A percentile compares a stretch with the other conserved stretches of the same genome.
Conservation (phyloP, 2,888 invertebrate species). For the Drosophila diplacantha region DNA sequence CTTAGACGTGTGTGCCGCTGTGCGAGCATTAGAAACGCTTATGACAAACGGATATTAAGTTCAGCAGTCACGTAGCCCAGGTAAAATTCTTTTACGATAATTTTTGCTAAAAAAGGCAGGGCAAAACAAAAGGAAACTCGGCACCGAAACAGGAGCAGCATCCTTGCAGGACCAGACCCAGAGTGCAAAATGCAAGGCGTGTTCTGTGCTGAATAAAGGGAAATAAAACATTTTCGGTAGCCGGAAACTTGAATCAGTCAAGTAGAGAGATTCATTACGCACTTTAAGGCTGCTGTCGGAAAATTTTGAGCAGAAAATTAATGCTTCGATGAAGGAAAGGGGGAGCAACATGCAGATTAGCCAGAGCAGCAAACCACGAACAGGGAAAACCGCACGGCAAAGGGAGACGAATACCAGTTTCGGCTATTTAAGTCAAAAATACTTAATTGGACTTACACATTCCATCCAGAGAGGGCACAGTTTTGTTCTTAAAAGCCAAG, state of each 20-base stretch:
- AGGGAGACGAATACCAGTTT: not conserved
- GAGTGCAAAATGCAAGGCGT: slow-evolving; percentile 32
- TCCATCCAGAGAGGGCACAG: not conserved
- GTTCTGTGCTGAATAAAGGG: slow-evolving; percentile 4
- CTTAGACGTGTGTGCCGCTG: slow-evolving; percentile 20
- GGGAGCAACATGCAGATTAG: slow-evolving; percentile 12
- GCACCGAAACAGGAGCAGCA: slow-evolving; percentile 22
- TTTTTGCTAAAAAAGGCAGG: slow-evolving; percentile 51
- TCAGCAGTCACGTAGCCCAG: slow-evolving; percentile 75
- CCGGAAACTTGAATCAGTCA: slow-evolving; percentile 33
- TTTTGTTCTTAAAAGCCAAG: not conserved
- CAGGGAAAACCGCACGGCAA: slow-evolving; percentile 8
- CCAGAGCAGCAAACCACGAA: slow-evolving; percentile 3
- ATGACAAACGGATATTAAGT: slow-evolving; percentile 69
- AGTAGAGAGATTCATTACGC: slow-evolving; percentile 34
- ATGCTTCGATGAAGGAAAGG: not conserved
- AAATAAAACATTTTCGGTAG: slow-evolving; percentile 33
- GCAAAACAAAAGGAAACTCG: slow-evolving; percentile 23
- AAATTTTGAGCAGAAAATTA: slow-evolving; percentile 14
- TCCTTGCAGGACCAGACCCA: slow-evolving; percentile 5
- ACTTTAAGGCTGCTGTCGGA: slow-evolving; percentile 22
- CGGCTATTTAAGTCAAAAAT: slow-evolving; percentile 1
- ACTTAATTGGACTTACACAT: not conserved
- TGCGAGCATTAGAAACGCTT: slow-evolving; percentile 62
- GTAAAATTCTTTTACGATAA: slow-evolving; percentile 76